These are phyloP conservation scores for Troides aeacus DNA, from an alignment of 2,888 invertebrate genomes.

Conservation along the genomic window DNA sequence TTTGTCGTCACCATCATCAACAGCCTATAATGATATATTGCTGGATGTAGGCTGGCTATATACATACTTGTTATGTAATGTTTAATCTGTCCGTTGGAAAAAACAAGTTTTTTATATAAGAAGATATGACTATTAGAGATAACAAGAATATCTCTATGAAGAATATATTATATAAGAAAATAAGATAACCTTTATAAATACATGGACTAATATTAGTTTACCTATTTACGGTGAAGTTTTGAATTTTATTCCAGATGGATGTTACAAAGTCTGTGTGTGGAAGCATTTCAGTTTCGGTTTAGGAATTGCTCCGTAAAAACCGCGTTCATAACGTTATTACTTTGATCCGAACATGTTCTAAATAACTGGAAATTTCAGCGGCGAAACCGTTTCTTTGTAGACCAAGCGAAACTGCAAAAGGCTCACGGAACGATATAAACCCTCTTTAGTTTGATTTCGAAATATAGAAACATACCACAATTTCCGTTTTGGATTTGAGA, in stretches of 20 bases:
- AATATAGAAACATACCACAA: neutral
- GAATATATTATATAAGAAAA: too few relatives aligned
- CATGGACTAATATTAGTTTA: too few relatives aligned
- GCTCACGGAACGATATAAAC: conserved; percentile 13
- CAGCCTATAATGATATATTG: too few relatives aligned
- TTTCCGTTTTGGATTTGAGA: neutral
- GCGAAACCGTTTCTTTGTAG: conserved; percentile 32
- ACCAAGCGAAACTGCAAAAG: conserved; percentile 34
- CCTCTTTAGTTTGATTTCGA: conserved; percentile 1
- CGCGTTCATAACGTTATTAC: conserved; percentile 21
- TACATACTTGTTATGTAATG: too few relatives aligned
- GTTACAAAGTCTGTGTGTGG: neutral
- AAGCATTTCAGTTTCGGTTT: conserved; percentile 18
- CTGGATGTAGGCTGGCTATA: too few relatives aligned
- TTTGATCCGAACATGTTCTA: conserved; percentile 16
- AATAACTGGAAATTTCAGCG: conserved; percentile 21
- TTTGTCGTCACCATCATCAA: too few relatives aligned
- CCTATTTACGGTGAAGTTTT: neutral
- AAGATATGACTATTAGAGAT: too few relatives aligned
- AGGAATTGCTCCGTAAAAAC: conserved; percentile 10
- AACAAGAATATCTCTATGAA: too few relatives aligned
- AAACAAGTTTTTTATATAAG: too few relatives aligned
- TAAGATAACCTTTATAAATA: too few relatives aligned
- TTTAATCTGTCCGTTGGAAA: too few relatives aligned
- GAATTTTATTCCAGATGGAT: neutral